A percentile compares a stretch with the other conserved stretches of the same genome.
Evolutionary conservation across 2,113 vertebrate species (phyloP).

Genomic region (Myiagra hebetior): DNA sequence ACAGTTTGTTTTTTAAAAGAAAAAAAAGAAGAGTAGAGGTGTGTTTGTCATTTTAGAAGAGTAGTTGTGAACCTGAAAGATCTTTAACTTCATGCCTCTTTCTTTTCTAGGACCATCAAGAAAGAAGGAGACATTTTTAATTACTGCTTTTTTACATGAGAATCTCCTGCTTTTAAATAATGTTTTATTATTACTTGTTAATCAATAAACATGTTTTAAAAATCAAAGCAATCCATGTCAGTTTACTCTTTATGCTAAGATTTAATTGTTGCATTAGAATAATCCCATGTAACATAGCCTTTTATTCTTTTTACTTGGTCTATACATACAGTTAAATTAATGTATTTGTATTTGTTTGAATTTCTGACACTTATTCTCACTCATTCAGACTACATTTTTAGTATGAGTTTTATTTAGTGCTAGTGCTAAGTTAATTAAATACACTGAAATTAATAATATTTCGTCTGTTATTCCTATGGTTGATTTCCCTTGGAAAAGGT

Average conservation of each 20-base stretch:
- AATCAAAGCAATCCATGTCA: background rate
- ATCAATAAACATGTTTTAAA: background rate
- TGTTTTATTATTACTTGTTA: background rate
- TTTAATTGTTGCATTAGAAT: background rate
- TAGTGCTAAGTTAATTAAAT: background rate
- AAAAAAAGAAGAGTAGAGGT: background rate
- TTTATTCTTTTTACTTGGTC: background rate
- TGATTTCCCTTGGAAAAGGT: background rate
- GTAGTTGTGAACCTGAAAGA: background rate
- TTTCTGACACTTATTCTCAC: background rate
- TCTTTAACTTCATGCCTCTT: background rate
- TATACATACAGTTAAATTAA: background rate
- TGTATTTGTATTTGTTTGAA: background rate
- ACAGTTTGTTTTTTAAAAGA: background rate
- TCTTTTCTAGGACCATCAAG: constrained; percentile 10
- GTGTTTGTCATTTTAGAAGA: background rate
- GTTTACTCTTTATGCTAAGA: background rate
- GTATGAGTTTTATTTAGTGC: background rate
- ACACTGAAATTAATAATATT: background rate
- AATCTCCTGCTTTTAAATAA: background rate
- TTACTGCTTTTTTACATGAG: background rate
- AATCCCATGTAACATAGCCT: background rate
- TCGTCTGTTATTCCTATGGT: background rate
- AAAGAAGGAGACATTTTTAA: background rate
- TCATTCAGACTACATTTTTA: background rate